Conservation (phyloP, 2,797 vertebrate genomes). For the Parauchenoglanis punctatus region DNA sequence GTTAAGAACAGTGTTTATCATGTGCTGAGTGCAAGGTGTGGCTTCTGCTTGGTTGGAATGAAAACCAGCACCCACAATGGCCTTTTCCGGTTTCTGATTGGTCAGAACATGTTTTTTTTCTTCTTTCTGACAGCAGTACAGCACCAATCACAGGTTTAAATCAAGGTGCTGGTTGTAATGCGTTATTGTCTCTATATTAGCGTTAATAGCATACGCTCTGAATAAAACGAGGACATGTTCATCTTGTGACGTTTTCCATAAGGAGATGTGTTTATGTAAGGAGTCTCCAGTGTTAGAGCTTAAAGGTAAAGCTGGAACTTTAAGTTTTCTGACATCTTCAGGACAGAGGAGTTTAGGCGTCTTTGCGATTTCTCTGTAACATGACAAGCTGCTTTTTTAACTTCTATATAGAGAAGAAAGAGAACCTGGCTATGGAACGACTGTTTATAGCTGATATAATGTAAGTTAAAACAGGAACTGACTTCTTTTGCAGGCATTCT, state of each 20-base stretch:
- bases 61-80: too few relatives aligned
- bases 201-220: neutral
- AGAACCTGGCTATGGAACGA: neutral
- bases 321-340: neutral
- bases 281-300: neutral
- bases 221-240: neutral
- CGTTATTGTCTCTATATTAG: neutral
- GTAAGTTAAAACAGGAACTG: neutral
- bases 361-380: neutral
- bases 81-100: neutral
- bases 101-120: neutral
- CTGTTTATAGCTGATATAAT: neutral
- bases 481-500: neutral
- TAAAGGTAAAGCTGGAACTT: neutral
- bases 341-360: neutral
- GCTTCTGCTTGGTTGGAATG: too few relatives aligned
- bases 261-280: neutral
- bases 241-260: neutral
- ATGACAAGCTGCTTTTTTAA: neutral
- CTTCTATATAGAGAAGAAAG: neutral
- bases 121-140: neutral
- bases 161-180: neutral
- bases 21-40: too few relatives aligned
- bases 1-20: too few relatives aligned
- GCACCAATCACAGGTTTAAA: neutral